phyloP scores from a whole-genome alignment of 2,888 invertebrate species.

The Leptinotarsa rubiginosa region DNA sequence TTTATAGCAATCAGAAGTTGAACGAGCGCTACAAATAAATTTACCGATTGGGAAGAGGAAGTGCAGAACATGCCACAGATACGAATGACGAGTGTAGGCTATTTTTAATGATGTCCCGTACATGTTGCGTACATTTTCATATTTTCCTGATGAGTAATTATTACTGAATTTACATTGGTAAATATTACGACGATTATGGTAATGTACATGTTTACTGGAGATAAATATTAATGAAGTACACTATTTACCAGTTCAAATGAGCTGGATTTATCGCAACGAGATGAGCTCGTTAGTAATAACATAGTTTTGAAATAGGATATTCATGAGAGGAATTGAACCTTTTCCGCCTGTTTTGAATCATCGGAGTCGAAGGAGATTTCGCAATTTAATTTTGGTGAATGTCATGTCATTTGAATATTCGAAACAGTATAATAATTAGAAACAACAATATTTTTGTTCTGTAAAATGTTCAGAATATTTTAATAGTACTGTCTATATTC shows the following conservation, averaged over 20 bases:
- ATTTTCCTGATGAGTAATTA: conserved; percentile 21
- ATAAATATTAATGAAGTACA: conserved; percentile 20
- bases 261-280: conserved; percentile 11
- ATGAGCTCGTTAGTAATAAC: conserved; percentile 7
- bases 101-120: conserved; percentile 14
- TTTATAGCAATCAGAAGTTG: neutral
- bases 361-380: too few species aligned
- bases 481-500: too few species aligned
- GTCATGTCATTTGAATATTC: too few species aligned
- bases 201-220: conserved; percentile 16
- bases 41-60: conserved; percentile 12
- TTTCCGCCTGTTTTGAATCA: neutral
- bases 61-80: conserved; percentile 12
- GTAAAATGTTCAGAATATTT: too few species aligned
- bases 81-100: conserved; percentile 9
- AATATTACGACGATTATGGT: conserved; percentile 28
- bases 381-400: too few species aligned
- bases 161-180: conserved; percentile 27
- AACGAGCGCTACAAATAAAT: neutral
- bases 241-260: conserved; percentile 13
- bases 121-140: conserved; percentile 21
- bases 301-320: neutral
- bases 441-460: too few species aligned
- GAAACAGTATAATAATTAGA: too few species aligned
- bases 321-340: neutral